Evolutionary conservation across 1,140 invertebrate species (phyloP).

Genomic region (Whitmania pigra): DNA sequence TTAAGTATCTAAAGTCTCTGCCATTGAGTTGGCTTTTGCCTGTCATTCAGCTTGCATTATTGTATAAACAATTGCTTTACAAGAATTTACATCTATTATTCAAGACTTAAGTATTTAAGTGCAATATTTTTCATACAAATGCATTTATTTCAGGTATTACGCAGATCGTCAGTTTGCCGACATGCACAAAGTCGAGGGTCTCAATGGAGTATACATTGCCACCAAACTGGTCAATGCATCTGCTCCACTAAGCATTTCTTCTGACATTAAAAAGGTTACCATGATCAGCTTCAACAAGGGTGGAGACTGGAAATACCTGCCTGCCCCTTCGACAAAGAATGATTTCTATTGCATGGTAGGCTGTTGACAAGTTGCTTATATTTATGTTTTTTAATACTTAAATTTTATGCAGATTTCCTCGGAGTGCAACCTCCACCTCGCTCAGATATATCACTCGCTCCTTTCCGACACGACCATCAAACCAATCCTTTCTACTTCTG

Average conservation of each 20-base stretch:
- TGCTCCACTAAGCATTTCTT: conserved; percentile 3
- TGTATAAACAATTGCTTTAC: no score
- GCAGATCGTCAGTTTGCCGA: conserved; percentile 72
- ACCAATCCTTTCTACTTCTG: conserved; percentile 71
- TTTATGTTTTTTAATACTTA: conserved; percentile 15
- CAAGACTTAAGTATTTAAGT: no score
- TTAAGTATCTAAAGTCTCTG: no score
- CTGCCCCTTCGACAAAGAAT: conserved; percentile 54
- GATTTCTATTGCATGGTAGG: conserved; percentile 31
- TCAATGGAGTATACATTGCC: conserved; percentile 76
- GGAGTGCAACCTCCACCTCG: conserved; percentile 61
- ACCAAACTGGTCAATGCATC: conserved; percentile 51
- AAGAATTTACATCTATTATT: no score
- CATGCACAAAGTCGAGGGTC: conserved; percentile 69
- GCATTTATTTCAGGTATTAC: conserved; percentile 50
- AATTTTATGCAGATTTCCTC: conserved; percentile 28
- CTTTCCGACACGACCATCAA: conserved; percentile 63
- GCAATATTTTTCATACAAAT: background rate
- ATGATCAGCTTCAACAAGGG: conserved; percentile 79
- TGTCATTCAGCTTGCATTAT: no score
- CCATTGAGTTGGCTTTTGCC: no score
- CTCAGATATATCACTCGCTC: conserved; percentile 67
- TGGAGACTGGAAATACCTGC: conserved; percentile 58
- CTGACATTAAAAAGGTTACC: conserved; percentile 45
- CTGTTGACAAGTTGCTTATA: conserved; percentile 16